Evolutionary conservation across 2,888 invertebrate species (phyloP).

Genomic region (Prosopocoilus inquinatus): DNA sequence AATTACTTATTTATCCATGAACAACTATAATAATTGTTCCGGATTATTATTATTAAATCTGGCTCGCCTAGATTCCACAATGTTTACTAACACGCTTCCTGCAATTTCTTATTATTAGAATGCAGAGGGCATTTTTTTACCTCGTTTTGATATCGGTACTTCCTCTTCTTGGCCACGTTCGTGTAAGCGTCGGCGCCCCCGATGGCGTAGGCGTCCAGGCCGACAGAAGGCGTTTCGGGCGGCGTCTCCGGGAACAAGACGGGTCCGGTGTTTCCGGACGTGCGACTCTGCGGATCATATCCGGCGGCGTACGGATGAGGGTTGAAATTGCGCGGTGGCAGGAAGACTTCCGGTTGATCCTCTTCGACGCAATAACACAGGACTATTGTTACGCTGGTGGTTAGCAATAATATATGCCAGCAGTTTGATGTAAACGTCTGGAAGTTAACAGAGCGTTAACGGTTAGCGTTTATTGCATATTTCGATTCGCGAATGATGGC

Average conservation of each 20-base stretch:
- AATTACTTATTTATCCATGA: no score
- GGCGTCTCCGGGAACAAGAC: slow-evolving; percentile 1
- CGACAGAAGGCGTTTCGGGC: neutral
- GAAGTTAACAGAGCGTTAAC: neutral
- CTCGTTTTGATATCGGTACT: neutral
- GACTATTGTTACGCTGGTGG: neutral
- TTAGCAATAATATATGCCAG: neutral
- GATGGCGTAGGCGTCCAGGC: neutral
- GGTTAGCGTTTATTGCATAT: no score
- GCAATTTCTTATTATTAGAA: no score
- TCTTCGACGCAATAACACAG: neutral
- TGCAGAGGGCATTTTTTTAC: no score
- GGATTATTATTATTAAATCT: no score
- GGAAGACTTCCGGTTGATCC: neutral
- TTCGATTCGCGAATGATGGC: no score
- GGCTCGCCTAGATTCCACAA: no score
- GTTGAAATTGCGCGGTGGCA: neutral
- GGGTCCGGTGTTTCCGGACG: neutral
- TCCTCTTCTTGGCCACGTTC: neutral
- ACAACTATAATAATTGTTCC: no score
- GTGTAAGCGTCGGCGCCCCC: neutral
- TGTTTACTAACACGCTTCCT: no score
- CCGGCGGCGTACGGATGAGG: neutral
- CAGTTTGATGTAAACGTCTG: neutral
- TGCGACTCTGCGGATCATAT: neutral